A percentile compares a stretch with the other conserved stretches of the same genome.
Evolutionary conservation across 2,113 vertebrate genomes (phyloP).

Genomic region (Noturus placidus): DNA sequence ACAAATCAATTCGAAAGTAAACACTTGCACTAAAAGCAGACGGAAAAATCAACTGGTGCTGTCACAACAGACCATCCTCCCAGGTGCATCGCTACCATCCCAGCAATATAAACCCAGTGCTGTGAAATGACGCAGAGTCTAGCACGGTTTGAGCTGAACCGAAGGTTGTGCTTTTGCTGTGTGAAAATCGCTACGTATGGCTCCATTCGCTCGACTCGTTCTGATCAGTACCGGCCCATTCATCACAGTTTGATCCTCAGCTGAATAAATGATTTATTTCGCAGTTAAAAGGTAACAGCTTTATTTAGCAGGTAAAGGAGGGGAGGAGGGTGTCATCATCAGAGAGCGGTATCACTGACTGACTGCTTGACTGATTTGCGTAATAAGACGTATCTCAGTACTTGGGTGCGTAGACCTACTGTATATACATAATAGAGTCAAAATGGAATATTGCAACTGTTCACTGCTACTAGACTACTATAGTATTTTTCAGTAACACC

Average conservation of each 20-base stretch:
- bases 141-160: background rate
- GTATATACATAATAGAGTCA: too few species aligned
- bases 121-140: background rate
- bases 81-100: background rate
- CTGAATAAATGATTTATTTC: background rate
- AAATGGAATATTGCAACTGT: too few species aligned
- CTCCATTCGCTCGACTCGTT: too few species aligned
- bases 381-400: too few species aligned
- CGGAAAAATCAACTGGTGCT: background rate
- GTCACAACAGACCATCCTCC: background rate
- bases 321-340: background rate
- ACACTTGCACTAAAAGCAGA: background rate
- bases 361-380: too few species aligned
- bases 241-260: background rate
- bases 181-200: background rate
- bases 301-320: background rate
- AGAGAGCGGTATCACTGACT: background rate
- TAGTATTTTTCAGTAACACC: too few species aligned
- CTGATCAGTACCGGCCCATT: too few species aligned
- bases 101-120: background rate
- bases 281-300: background rate
- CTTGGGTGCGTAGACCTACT: too few species aligned
- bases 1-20: background rate
- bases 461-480: too few species aligned
- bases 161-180: background rate